Base-by-base conservation (phyloP, 2,797 vertebrate species). In the Thripadectes ignobilis region DNA sequence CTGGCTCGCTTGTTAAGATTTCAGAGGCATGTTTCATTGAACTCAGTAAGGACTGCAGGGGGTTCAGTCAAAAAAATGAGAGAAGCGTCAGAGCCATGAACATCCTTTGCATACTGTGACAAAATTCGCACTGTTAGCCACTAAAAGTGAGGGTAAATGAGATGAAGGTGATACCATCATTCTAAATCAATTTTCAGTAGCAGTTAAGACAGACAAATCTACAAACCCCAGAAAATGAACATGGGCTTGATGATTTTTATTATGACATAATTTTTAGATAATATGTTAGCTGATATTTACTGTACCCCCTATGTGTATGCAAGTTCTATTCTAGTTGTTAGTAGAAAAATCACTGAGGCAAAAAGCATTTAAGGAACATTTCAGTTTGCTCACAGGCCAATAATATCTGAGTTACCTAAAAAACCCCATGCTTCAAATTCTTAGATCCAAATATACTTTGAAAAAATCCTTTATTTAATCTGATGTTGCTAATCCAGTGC, bases 21-120 rank as follows among this genome's bases (percentile, higher is more conserved):
- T 99, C 98, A 1, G 99, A 99, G 45, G 98, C 97, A 34, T 98
- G 92, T 94, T 98, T 99, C 97, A 99, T 95, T 7, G 99, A 98
- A 10, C 97, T 97, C 75, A 95, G 82, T 36, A 99, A 96, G 5
- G 97, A 98, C 99, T 99, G 51, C 87, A 62, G 45, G 34, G 12
- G 10, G 19, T 38, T 51, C 26, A 43, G 3, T 6, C 45, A 54
- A 75, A 39, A 39, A 85, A 66, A 79, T 2, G 3, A 30, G 20
- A 87, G 48, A 45, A 26, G 30, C 16, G 27, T 89, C 49, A 95
- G 27, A 55, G 46, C n/a, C 49, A 41, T 2, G 27, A 92, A 72
- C 30, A 65, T 43, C 38, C 34, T 68, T 88, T 51, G n/a, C 43
- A 58, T 14, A 72, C 6, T 22, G 9, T 10, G 27, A 65, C 41